A percentile compares a stretch with the other conserved stretches of the same genome.
These are phyloP conservation scores for Seriola aureovittata DNA, from an alignment of 2,113 vertebrate genomes.

Conservation along the genomic window DNA sequence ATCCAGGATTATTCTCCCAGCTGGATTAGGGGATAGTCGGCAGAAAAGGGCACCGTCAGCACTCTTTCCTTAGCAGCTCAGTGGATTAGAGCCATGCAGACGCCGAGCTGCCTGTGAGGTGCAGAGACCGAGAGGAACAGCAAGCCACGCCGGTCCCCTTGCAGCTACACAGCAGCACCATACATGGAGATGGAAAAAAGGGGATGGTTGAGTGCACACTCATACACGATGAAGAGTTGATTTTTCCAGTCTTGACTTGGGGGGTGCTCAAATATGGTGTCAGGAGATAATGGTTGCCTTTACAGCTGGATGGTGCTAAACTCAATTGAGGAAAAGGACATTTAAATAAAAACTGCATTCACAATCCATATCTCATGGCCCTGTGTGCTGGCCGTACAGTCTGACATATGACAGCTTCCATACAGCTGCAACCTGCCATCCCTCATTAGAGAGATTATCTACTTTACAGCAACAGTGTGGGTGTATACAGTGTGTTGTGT, in stretches of 20 bases:
- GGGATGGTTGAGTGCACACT: constrained; percentile 57
- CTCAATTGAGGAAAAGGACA: not conserved
- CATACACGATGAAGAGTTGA: constrained; percentile 51
- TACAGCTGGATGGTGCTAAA: constrained; percentile 17
- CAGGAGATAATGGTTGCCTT: constrained; percentile 40
- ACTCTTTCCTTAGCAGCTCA: constrained; percentile 78
- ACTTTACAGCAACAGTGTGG: constrained; percentile 28
- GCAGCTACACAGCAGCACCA: constrained; percentile 68
- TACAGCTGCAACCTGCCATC: constrained; percentile 52
- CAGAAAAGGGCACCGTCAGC: constrained; percentile 81
- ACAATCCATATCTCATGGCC: not conserved
- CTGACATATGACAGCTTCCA: constrained; percentile 26
- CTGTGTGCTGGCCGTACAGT: not conserved
- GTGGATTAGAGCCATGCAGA: constrained; percentile 74
- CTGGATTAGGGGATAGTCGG: constrained; percentile 75
- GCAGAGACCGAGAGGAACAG: constrained; percentile 45
- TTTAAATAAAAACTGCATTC: constrained; percentile 37
- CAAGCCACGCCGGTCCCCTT: constrained; percentile 51
- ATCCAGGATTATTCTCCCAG: constrained; percentile 82
- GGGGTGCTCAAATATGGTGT: constrained; percentile 54
- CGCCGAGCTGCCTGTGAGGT: constrained; percentile 69
- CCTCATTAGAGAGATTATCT: constrained; percentile 59
- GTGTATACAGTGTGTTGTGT: constrained; percentile 6
- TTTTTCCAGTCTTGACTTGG: constrained; percentile 64
- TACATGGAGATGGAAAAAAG: constrained; percentile 79